phyloP scores from a whole-genome alignment of 2,797 vertebrate genomes.

The Chaetodon trifasciatus region DNA sequence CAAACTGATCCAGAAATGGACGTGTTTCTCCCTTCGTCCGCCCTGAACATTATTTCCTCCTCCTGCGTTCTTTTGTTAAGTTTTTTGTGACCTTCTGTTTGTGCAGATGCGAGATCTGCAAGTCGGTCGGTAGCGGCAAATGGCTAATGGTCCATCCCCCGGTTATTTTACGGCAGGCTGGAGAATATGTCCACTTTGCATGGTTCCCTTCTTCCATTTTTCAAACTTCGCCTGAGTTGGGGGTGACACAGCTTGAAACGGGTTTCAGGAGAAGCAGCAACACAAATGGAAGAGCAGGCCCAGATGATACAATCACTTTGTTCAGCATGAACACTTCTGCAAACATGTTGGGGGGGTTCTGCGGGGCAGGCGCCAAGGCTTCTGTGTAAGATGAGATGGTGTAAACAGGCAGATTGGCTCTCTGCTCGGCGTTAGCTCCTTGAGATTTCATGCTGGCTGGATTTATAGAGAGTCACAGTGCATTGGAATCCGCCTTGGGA shows the following conservation, averaged over 20 bases:
- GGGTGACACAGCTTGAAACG: slow-evolving; percentile 80
- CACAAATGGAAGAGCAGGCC: slow-evolving; percentile 78
- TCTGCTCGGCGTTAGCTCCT: slow-evolving; percentile 68
- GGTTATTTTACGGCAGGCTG: slow-evolving; percentile 85
- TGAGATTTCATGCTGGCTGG: slow-evolving; percentile 79
- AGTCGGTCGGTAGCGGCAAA: slow-evolving; percentile 70
- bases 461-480: slow-evolving; percentile 74
- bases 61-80: slow-evolving; percentile 48
- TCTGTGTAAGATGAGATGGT: slow-evolving; percentile 77
- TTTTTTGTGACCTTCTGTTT: slow-evolving; percentile 79
- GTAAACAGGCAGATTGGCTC: slow-evolving; percentile 80
- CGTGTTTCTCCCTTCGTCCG: not conserved
- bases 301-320: slow-evolving; percentile 85
- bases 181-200: slow-evolving; percentile 85
- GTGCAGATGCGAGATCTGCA: slow-evolving; percentile 77
- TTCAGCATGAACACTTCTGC: slow-evolving; percentile 82
- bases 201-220: slow-evolving; percentile 83
- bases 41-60: slow-evolving; percentile 39
- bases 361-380: slow-evolving; percentile 61
- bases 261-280: slow-evolving; percentile 72
- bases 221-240: slow-evolving; percentile 79
- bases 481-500: slow-evolving; percentile 59
- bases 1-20: not conserved
- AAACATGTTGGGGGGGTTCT: slow-evolving; percentile 70
- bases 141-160: slow-evolving; percentile 83